Base-by-base conservation (phyloP, 2,797 vertebrate species). In the Anniella stebbinsi region DNA sequence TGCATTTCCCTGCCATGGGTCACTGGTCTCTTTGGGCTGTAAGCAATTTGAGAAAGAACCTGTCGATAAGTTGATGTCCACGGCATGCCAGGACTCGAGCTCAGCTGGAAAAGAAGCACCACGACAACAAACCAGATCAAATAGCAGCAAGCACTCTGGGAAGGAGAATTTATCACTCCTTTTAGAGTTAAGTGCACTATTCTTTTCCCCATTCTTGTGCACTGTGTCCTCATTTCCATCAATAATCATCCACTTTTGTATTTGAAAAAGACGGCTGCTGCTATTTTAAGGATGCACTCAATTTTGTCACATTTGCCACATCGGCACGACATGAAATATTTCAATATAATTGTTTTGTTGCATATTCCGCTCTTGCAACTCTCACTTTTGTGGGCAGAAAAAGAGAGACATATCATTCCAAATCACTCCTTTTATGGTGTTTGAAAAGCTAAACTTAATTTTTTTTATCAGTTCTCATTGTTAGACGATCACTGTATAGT, bases 221-320 rank as follows among this genome's bases (percentile, higher is more conserved):
- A 0, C 78, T 90, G 73, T 82, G 57, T 76, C 66, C 89, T 90
- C 90, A 92, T 92, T 87, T 75, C 90, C 94, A 93, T 93, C 91
- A 88, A 93, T 89, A 94, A 93, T 92, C 89, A 90, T 93, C 93
- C 92, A 90, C 94, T 93, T 94, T 94, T 91, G 85, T 89, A 87
- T 91, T 88, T 94, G 94, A 92, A 94, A 92, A 92, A 93, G 92
- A 92, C 85, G 76, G 85, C 81, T 93, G 88, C 87, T 94, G 92
- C 95, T 96, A 92, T 96, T 96, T 96, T 95, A 93, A 95, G 94
- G 87, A 87, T 89, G 87, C 0, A 0, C 88, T 95, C 88, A 60
- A 72, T 94, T 95, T 94, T 93, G 92, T 95, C 93, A 95, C 93
- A 93, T 94, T 93, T 94, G 88, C 92, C 85, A 0, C 88, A 92